Percentiles rank a stretch among this genome's conserved stretches.
These are phyloP conservation scores for Babyrousa celebensis DNA, from an alignment of 2,797 vertebrate species.

Conservation along the genomic window DNA sequence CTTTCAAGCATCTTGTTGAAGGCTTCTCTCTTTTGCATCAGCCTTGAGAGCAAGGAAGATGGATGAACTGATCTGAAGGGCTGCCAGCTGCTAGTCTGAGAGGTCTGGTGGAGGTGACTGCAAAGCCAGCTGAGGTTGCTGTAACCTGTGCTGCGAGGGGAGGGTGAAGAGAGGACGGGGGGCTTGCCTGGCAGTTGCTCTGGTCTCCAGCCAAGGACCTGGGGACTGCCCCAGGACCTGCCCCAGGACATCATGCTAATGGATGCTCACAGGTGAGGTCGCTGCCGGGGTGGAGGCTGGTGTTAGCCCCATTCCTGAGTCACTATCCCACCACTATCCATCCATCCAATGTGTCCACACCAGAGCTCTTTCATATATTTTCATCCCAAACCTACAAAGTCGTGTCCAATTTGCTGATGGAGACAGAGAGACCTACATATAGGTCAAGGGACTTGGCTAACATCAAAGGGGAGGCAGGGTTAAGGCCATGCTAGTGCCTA, in stretches of 20 bases:
- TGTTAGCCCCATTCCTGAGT: background rate
- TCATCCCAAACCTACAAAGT: background rate
- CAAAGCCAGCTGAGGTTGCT: conserved; percentile 20
- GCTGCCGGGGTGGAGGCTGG: background rate
- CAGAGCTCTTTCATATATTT: background rate
- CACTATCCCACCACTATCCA: background rate
- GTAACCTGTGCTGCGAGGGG: conserved; percentile 7
- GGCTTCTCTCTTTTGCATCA: conserved; percentile 50
- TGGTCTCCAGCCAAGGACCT: background rate
- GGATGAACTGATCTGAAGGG: conserved; percentile 62
- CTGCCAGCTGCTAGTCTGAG: conserved; percentile 6
- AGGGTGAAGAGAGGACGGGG: background rate
- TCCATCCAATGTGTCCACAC: background rate
- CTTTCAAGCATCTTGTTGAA: background rate
- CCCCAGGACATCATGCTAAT: background rate
- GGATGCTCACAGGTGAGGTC: background rate
- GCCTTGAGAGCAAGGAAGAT: conserved; percentile 37
- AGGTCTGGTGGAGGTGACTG: conserved; percentile 15
- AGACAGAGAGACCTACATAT: conserved; percentile 6
- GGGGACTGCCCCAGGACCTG: background rate
- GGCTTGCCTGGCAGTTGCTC: too few relatives aligned
- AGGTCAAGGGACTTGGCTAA: background rate
- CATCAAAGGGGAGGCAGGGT: background rate
- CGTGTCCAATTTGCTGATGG: background rate
- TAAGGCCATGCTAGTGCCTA: background rate